Evolutionary conservation across 1,140 invertebrate species (phyloP), one percentile per base, ranked within the genome.

Genomic region (Drosophila tristis): DNA sequence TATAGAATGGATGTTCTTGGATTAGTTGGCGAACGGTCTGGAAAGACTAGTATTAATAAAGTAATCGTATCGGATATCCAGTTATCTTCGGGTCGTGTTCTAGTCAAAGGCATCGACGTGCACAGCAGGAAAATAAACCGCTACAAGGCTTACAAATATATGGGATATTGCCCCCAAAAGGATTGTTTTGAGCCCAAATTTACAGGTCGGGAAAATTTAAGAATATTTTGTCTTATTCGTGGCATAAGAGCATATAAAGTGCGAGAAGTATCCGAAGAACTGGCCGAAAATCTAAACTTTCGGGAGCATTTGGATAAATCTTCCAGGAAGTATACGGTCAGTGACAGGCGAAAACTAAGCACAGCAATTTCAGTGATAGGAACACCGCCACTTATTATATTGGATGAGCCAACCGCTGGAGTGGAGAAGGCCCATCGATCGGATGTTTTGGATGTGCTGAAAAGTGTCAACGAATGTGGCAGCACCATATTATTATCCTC

Each of bases 1-100:
- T 31, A 31, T 31, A 67, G 64, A 23, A 67, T 62, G 64, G 64
- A 67, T 53, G 49, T 61, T 15, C 8, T 67, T 9, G 58, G 64
- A 4, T 16, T 67, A 15, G 48, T 67, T n/a, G 57, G 64, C 4
- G 58, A 62, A 47, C 35, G 64, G 23, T 62, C 64, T 45, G 64
- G 64, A 20, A 67, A 67, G 48, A 67, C 65, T 7, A 13, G 20
- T 7, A 26, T 67, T 8, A 51, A 67, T 20, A 53, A 67, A 48
- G 5, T 39, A 25, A 67, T 54, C 47, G 31, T 47, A n/a, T 62
- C 58, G 2, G 11, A 62, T 8, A 50, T 31, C 5, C 4, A 16
- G 2, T 6, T 62, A 25, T 48, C 48, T 13, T 39, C 8, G 20
- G 65, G 65, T 5, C 8, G 26, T 2, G 44, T 67, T 39, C 25